Base-by-base conservation (phyloP, 2,797 vertebrate species). In the Ammospiza maritima region DNA sequence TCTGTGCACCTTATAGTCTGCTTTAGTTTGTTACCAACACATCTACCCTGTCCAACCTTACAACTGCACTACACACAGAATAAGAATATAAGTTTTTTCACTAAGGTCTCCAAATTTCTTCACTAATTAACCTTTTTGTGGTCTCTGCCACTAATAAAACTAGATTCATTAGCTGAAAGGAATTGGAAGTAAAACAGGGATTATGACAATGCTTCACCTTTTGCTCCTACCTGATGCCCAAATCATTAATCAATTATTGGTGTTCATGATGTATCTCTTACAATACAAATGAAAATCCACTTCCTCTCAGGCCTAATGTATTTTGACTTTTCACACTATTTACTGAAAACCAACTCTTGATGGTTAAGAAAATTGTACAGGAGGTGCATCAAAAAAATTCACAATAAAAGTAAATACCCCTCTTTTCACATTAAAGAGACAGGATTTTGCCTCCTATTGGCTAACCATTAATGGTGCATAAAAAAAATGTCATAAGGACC, bases 361-460 rank as follows among this genome's bases (percentile, higher is more conserved):
- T 29, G 82, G 36, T 54, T 89, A 13, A 71, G 45, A 76, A 95
- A 95, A 95, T 62, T 47, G 9, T 47, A 70, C 16, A 4, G 23
- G 44, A 66, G 14, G 10, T 10, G n/a, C 11, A 27, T 50, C 27
- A 65, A 91, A 75, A 56, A 86, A 89, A 89, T 38, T 42, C 89
- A 77, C 40, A 85, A 89, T 87, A 54, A 72, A 96, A 64, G 48
- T 66, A 96, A 97, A 91, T 40, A 40, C 40, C 53, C 57, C 42
- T 67, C 36, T 85, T 84, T 88, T 93, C 88, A 65, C 65, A 74
- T 76, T 86, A 86, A 95, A 96, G 92, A 65, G 20, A 57, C 66
- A 96, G 85, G 47, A 32, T 89, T 91, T 92, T 70, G 62, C 94
- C 82, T 89, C 51, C n/a, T 72, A 70, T 96, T 93, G 96, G 69